These are phyloP conservation scores for Poliocrania exsul DNA, from an alignment of 2,797 vertebrate genomes.

Conservation along the genomic window DNA sequence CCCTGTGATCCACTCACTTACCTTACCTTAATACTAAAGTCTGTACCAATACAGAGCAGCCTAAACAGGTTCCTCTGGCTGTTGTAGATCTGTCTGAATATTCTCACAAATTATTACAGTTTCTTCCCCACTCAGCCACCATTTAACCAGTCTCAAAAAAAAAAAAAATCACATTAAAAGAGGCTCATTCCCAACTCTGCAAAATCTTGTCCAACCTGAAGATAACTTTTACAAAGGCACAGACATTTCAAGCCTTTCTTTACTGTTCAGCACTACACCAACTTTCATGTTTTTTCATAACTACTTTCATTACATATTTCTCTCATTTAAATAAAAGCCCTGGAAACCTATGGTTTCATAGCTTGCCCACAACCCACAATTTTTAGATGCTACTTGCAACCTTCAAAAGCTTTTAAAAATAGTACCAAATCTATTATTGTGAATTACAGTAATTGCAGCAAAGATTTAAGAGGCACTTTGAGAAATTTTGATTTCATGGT, in stretches of 20 bases:
- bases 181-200: neutral
- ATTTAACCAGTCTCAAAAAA: neutral
- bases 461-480: constrained; percentile 78
- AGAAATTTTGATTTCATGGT: constrained; percentile 74
- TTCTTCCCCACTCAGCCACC: neutral
- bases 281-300: constrained; percentile 41
- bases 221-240: neutral
- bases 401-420: constrained; percentile 81
- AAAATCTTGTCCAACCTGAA: neutral
- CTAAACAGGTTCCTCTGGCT: neutral
- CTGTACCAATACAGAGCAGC: neutral
- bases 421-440: constrained; percentile 75
- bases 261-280: neutral
- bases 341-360: constrained; percentile 68
- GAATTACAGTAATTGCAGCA: constrained; percentile 79
- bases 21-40: neutral
- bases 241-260: neutral
- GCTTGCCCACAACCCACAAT: constrained; percentile 73
- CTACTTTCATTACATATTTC: constrained; percentile 60
- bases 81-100: neutral
- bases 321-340: constrained; percentile 76
- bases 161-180: neutral
- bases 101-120: neutral
- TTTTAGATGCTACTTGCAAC: constrained; percentile 76
- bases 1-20: neutral